Percentiles rank a stretch among this genome's conserved stretches.
Evolutionary conservation across 2,797 vertebrate genomes (phyloP).

Genomic region (Tapera naevia): DNA sequence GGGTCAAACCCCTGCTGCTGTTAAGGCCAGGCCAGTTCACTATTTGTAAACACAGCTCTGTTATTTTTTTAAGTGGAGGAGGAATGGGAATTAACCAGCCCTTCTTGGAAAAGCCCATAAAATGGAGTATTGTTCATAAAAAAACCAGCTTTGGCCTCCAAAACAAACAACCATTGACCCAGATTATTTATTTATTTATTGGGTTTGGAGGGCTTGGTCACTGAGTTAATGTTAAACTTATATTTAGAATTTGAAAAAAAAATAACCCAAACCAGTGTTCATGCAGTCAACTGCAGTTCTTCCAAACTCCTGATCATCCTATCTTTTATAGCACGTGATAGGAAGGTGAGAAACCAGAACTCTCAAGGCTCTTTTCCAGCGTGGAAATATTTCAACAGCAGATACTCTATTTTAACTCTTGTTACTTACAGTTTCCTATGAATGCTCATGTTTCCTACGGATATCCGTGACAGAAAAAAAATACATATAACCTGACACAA

Average conservation of each 20-base stretch:
- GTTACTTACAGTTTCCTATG: not conserved
- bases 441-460: not conserved
- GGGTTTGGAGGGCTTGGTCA: no score
- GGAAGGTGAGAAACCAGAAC: not conserved
- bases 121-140: not conserved
- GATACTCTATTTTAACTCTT: not conserved
- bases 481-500: not conserved
- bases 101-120: not conserved
- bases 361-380: not conserved
- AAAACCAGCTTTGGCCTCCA: not conserved
- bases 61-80: not conserved
- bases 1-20: not conserved
- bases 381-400: not conserved
- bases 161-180: not conserved
- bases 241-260: not conserved
- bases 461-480: not conserved
- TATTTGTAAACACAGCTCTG: not conserved
- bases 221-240: not conserved
- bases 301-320: not conserved
- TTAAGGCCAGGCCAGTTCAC: not conserved
- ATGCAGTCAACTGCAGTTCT: not conserved
- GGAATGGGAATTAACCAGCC: not conserved
- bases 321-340: not conserved
- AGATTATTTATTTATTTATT: no score
- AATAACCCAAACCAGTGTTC: not conserved